Evolutionary conservation across 1,140 invertebrate genomes (phyloP).

Genomic region (Hylaeus anthracinus): DNA sequence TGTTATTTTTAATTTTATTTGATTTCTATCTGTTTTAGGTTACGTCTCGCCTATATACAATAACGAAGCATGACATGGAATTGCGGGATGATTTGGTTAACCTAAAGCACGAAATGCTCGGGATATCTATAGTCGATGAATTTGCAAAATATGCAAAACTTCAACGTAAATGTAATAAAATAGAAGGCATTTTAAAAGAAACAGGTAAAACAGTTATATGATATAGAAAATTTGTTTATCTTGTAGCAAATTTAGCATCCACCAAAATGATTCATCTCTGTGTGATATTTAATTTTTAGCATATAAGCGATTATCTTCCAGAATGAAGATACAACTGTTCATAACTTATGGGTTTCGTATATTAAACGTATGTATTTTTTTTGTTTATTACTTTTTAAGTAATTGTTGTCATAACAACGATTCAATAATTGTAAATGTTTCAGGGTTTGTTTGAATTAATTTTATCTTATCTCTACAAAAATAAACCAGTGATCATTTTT

Average conservation of each 20-base stretch:
- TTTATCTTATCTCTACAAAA: conserved; percentile 69
- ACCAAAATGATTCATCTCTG: not conserved
- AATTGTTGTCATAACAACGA: not conserved
- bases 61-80: conserved; percentile 55
- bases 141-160: conserved; percentile 84
- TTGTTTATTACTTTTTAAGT: not conserved
- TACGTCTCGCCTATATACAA: conserved; percentile 57
- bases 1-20: conserved; percentile 25
- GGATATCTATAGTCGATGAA: conserved; percentile 82
- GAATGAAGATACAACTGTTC: conserved; percentile 44
- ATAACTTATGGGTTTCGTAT: conserved; percentile 55
- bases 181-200: conserved; percentile 76
- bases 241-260: not conserved
- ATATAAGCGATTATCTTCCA: conserved; percentile 34
- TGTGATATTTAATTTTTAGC: conserved; percentile 43
- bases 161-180: conserved; percentile 80
- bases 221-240: not conserved
- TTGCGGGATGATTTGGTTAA: conserved; percentile 70
- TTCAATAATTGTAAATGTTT: conserved; percentile 23
- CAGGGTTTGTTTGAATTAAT: conserved; percentile 65
- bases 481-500: conserved; percentile 72
- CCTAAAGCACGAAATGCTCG: conserved; percentile 79
- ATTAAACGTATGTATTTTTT: conserved; percentile 63
- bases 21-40: conserved; percentile 56
- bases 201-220: conserved; percentile 62